Percentiles rank a stretch among this genome's conserved stretches.
Conservation (phyloP, 2,888 invertebrate species). For the Dynastes hyllus region DNA sequence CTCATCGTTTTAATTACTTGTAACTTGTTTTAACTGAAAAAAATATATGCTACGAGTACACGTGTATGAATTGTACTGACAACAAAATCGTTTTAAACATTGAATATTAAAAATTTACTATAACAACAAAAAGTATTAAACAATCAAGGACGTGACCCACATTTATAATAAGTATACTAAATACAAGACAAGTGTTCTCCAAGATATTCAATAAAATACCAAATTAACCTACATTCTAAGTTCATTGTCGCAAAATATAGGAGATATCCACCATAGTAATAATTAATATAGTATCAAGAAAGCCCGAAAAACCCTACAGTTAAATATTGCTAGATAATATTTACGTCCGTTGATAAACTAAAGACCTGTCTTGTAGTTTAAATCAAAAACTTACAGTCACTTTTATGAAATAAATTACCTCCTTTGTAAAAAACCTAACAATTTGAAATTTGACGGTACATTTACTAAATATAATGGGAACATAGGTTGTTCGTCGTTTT, state of each 20-base stretch:
- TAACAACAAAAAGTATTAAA: neutral
- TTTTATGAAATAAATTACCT: slow-evolving; percentile 25
- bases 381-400: slow-evolving; percentile 7
- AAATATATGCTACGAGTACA: slow-evolving; percentile 8
- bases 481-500: slow-evolving; percentile 16
- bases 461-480: slow-evolving; percentile 10
- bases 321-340: too few species aligned
- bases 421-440: neutral
- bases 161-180: neutral
- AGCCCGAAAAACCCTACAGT: too few species aligned
- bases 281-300: too few species aligned
- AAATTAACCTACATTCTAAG: too few species aligned
- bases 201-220: too few species aligned
- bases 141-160: slow-evolving; percentile 1
- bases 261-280: too few species aligned
- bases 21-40: slow-evolving; percentile 2
- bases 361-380: neutral
- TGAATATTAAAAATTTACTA: neutral
- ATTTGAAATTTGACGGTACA: slow-evolving; percentile 36
- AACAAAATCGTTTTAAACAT: neutral
- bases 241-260: too few species aligned
- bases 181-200: too few species aligned
- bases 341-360: too few species aligned
- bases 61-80: neutral
- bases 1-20: slow-evolving; percentile 21